Evolutionary conservation across 1,140 invertebrate species (phyloP).

Genomic region (Euwallacea fornicatus): DNA sequence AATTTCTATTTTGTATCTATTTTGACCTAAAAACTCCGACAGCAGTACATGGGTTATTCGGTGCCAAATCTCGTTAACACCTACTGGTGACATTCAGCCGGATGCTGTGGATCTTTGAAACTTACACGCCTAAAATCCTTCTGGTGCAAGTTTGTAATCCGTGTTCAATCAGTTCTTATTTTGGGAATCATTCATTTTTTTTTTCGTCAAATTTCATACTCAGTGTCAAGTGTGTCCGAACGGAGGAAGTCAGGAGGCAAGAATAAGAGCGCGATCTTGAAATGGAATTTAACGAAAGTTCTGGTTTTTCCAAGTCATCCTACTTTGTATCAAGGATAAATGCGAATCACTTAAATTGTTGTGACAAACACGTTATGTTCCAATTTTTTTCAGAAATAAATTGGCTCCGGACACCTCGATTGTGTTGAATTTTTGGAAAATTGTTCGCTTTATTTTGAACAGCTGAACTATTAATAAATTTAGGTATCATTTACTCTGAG

Average conservation of each 20-base stretch:
- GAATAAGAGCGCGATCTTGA: neutral
- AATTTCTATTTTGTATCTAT: neutral
- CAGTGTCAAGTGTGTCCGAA: no score
- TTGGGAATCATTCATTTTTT: conserved; percentile 11
- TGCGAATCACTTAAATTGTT: neutral
- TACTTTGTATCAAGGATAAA: neutral
- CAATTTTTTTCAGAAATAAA: conserved; percentile 6
- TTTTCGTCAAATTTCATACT: neutral
- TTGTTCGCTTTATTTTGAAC: no score
- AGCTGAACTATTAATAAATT: no score
- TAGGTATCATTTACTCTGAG: no score
- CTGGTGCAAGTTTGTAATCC: conserved; percentile 9
- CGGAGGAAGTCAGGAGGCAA: neutral
- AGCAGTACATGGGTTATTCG: conserved; percentile 15
- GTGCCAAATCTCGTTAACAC: conserved; percentile 23
- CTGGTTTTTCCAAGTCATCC: neutral
- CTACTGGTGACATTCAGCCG: conserved; percentile 15
- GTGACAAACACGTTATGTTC: neutral
- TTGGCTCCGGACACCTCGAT: neutral
- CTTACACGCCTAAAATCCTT: conserved; percentile 14
- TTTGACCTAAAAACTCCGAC: conserved; percentile 17
- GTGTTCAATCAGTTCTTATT: conserved; percentile 12
- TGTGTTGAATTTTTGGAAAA: neutral
- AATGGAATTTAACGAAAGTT: neutral
- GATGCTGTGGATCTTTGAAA: conserved; percentile 17